Evolutionary conservation across 1,140 invertebrate genomes (phyloP).

Genomic region (Lepidurus apus): DNA sequence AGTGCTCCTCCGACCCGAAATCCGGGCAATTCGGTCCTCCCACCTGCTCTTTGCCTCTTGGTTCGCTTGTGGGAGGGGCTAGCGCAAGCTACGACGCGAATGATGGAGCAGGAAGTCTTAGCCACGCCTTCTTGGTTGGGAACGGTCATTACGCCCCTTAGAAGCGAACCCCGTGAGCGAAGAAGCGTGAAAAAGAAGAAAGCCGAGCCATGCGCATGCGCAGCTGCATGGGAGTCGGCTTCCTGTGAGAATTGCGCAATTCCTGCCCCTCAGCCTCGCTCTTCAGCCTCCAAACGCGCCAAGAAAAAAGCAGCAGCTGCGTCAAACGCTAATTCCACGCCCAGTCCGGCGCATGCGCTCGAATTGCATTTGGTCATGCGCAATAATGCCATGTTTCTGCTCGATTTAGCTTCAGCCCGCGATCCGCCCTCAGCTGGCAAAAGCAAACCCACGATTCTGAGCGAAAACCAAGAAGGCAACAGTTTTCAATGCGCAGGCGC

Average conservation of each 20-base stretch:
- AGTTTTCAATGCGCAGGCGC: constrained; percentile 58
- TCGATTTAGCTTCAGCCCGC: constrained; percentile 64
- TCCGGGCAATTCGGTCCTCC: constrained; percentile 48
- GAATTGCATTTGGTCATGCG: constrained; percentile 76
- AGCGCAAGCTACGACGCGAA: constrained; percentile 46
- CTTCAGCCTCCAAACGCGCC: constrained; percentile 47
- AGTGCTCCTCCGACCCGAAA: not conserved
- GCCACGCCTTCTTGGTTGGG: not conserved
- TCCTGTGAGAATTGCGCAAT: constrained; percentile 83
- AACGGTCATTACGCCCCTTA: constrained; percentile 16
- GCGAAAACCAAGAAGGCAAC: constrained; percentile 50
- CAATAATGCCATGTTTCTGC: constrained; percentile 88
- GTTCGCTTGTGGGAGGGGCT: constrained; percentile 46
- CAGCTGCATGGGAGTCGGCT: constrained; percentile 51
- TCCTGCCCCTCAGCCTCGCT: constrained; percentile 70
- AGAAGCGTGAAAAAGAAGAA: constrained; percentile 57
- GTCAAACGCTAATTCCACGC: constrained; percentile 39
- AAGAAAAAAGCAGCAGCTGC: constrained; percentile 41
- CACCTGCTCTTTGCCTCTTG: constrained; percentile 71
- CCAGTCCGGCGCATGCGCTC: constrained; percentile 39
- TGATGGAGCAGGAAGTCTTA: constrained; percentile 25
- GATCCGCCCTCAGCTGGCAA: constrained; percentile 23
- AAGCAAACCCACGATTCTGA: constrained; percentile 45
- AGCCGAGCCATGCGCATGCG: constrained; percentile 41
- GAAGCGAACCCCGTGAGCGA: constrained; percentile 40